phyloP scores from a whole-genome alignment of 2,797 vertebrate genomes.

The Rhinophrynus dorsalis region DNA sequence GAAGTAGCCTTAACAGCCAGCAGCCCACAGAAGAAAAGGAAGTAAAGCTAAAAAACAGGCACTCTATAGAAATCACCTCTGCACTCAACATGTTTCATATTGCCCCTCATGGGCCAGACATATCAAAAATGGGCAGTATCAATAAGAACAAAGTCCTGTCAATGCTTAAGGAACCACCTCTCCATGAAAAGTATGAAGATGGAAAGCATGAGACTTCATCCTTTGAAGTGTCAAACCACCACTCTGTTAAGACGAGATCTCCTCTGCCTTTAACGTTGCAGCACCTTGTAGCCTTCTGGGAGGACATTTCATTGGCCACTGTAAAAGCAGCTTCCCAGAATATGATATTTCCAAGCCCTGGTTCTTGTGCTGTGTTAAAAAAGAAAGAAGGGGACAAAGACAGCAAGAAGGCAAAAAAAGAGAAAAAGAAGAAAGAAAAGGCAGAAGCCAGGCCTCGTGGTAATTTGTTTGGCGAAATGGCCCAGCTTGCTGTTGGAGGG shows the following conservation, averaged over 20 bases:
- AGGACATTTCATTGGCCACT: conserved; percentile 96
- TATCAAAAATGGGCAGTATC: conserved; percentile 99
- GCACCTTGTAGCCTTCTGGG: conserved; percentile 97
- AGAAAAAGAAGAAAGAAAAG: conserved; percentile 98
- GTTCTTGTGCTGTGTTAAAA: conserved; percentile 95
- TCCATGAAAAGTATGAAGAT: conserved; percentile 95
- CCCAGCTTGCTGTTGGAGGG: conserved; percentile 94
- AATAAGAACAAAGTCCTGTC: conserved; percentile 99
- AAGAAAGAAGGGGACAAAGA: conserved; percentile 97
- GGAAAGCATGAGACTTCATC: conserved; percentile 81
- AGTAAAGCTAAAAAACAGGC: conserved; percentile 94
- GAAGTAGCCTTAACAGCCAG: conserved; percentile 85
- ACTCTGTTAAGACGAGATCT: conserved; percentile 84
- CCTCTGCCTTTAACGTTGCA: conserved; percentile 93
- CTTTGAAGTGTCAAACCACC: conserved; percentile 83
- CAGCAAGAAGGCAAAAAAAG: conserved; percentile 92
- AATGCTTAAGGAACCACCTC: conserved; percentile 95
- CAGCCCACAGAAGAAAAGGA: conserved; percentile 91
- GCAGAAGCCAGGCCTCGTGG: conserved; percentile 90
- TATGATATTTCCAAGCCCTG: conserved; percentile 98
- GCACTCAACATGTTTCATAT: conserved; percentile 98
- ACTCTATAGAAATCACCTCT: conserved; percentile 97
- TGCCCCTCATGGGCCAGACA: conserved; percentile 94
- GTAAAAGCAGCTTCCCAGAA: conserved; percentile 98
- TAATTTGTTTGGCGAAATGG: conserved; percentile 98